Conservation (phyloP, 2,797 vertebrate genomes). For the Lagocephalus sceleratus region DNA sequence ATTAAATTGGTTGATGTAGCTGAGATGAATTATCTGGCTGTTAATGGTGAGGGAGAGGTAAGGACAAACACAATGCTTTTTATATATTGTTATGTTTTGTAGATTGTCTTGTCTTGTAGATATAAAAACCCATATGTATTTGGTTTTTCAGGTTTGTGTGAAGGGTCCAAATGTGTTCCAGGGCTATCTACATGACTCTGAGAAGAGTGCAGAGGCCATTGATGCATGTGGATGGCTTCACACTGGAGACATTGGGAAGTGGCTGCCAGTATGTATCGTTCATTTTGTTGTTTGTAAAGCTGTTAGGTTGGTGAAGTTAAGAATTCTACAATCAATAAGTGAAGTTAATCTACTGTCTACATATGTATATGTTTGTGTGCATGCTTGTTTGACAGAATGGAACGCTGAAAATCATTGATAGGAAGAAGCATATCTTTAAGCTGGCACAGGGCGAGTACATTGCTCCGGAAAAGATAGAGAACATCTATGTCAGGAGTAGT, state of each 20-base stretch:
- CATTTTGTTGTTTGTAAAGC: no score
- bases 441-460: slow-evolving; percentile 97
- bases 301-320: no score
- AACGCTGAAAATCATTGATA: slow-evolving; percentile 91
- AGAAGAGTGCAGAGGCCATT: slow-evolving; percentile 84
- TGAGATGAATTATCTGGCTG: slow-evolving; percentile 92
- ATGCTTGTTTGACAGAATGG: slow-evolving; percentile 80
- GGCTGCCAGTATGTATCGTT: slow-evolving; percentile 85
- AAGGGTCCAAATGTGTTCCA: slow-evolving; percentile 89
- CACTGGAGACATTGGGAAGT: slow-evolving; percentile 93
- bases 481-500: slow-evolving; percentile 84
- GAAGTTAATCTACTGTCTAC: no score
- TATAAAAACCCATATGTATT: not conserved
- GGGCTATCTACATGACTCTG: slow-evolving; percentile 91
- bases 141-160: slow-evolving; percentile 82
- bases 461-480: slow-evolving; percentile 96
- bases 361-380: not conserved
- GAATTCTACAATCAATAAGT: no score
- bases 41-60: slow-evolving; percentile 91
- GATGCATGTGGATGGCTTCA: slow-evolving; percentile 92
- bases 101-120: not conserved
- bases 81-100: not conserved
- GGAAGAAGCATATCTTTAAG: slow-evolving; percentile 98
- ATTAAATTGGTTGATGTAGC: slow-evolving; percentile 90
- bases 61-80: slow-evolving; percentile 16